A percentile compares a stretch with the other conserved stretches of the same genome.
These are phyloP conservation scores for Cephus spinipes DNA, from an alignment of 2,888 invertebrate species.

Conservation along the genomic window DNA sequence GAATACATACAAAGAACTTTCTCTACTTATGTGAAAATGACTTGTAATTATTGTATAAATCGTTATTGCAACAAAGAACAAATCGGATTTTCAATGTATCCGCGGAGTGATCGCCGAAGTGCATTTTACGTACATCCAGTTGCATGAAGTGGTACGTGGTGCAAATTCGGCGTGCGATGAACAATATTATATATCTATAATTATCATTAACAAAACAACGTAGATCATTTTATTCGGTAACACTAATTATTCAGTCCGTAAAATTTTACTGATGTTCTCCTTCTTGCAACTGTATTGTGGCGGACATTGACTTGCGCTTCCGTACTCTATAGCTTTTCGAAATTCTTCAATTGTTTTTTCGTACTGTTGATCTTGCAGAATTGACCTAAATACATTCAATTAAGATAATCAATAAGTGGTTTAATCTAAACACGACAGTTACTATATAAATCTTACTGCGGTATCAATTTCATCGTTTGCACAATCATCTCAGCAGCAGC, in stretches of 20 bases:
- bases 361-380: slow-evolving; percentile 71
- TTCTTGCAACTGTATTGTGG: slow-evolving; percentile 60
- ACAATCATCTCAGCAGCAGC: slow-evolving; percentile 82
- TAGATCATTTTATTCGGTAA: no score
- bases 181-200: no score
- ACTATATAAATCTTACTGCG: slow-evolving; percentile 69
- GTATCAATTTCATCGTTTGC: slow-evolving; percentile 77
- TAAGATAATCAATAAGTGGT: neutral
- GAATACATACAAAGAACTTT: no score
- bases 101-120: no score
- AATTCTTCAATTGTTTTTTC: slow-evolving; percentile 74
- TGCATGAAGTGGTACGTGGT: no score
- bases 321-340: slow-evolving; percentile 77
- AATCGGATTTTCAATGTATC: no score
- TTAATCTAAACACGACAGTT: neutral
- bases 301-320: slow-evolving; percentile 66
- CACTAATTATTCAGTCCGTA: slow-evolving; percentile 34
- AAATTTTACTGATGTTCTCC: slow-evolving; percentile 56
- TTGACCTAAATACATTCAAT: slow-evolving; percentile 66
- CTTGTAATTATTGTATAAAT: no score
- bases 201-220: no score
- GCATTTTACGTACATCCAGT: no score
- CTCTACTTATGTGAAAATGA: no score
- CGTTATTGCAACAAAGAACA: no score
- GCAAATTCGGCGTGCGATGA: no score